Conservation (phyloP, 1,140 invertebrate species). For the Phocides pigmalion region DNA sequence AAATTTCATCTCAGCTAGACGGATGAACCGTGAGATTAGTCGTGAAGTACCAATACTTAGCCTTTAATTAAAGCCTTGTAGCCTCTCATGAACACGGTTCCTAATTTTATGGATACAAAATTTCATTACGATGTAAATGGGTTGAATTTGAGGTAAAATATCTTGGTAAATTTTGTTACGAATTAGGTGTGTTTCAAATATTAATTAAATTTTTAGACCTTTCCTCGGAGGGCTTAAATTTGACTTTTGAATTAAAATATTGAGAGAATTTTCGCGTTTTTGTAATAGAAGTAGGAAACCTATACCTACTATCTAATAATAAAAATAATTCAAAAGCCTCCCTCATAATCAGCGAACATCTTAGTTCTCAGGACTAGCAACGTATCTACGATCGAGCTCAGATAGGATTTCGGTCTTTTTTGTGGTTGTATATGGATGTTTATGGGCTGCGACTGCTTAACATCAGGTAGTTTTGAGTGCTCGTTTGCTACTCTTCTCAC, state of each 20-base stretch:
- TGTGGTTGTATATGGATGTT: no score
- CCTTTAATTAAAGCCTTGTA: constrained; percentile 25
- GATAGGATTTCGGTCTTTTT: no score
- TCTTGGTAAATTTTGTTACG: background rate
- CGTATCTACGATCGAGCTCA: no score
- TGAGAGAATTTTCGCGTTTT: background rate
- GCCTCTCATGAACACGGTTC: constrained; percentile 5
- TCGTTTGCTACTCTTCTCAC: no score
- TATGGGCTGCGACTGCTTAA: no score
- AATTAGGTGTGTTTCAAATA: background rate
- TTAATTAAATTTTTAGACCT: background rate
- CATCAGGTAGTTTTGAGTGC: no score
- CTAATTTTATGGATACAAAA: constrained; percentile 20
- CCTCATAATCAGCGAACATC: no score
- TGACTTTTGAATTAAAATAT: background rate
- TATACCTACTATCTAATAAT: no score
- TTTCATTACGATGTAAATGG: constrained; percentile 17
- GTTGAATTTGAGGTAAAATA: background rate
- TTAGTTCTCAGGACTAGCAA: no score
- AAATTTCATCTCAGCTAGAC: constrained; percentile 18
- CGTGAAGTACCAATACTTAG: background rate
- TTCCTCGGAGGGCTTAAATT: background rate
- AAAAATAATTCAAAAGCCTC: no score
- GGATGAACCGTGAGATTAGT: constrained; percentile 10
- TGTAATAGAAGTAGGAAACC: background rate